Base-by-base conservation (phyloP, 2,797 vertebrate species). In the Hydrocynus forskahlii region DNA sequence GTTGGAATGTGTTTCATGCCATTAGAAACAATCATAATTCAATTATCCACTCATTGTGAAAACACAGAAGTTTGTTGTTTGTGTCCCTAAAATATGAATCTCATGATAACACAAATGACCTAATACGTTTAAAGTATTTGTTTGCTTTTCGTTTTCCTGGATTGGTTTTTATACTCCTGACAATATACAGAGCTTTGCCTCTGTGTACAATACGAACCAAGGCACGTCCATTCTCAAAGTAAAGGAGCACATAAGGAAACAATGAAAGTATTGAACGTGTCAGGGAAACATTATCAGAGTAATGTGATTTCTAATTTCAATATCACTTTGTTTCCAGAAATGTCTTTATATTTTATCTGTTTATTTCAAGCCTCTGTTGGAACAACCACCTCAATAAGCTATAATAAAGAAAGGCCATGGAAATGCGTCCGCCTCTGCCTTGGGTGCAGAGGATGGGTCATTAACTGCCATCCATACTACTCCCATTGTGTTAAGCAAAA, bases 141-240 rank as follows among this genome's bases (percentile, higher is more conserved):
- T 9, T 57, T 43, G 48, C 52, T 23, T 17, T 71, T 59, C 54
- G 35, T 16, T 7, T 55, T 70, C 71, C 52, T 63, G 57, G 55
- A 79, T 70, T 76, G 50, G 14, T 63, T 77, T 75, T 74, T 40
- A 50, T 45, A 52, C 57, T 75, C 35, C 23, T 74, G 17, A n/a
- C 54, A 70, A 50, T 77, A 75, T 71, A 75, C 21, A 57, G 69
- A 68, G 12, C 38, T 40, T 29, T 83, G 50, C 68, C 64, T 78
- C 16, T 21, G 40, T 38, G 45, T 63, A 45, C 57, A 72, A n/a
- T 70, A 50, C 66, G 23, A 59, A 64, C 21, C 17, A 81, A 72
- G 57, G 43, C 25, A 48, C 21, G n/a, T 55, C 29, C 59, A 73
- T 25, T 23, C 25, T 79, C 21, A 79, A 55, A 69, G n/a, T 25